Percentiles rank a stretch among this genome's conserved stretches.
Conservation (phyloP, 2,797 vertebrate genomes). For the Fistularia commersonii region DNA sequence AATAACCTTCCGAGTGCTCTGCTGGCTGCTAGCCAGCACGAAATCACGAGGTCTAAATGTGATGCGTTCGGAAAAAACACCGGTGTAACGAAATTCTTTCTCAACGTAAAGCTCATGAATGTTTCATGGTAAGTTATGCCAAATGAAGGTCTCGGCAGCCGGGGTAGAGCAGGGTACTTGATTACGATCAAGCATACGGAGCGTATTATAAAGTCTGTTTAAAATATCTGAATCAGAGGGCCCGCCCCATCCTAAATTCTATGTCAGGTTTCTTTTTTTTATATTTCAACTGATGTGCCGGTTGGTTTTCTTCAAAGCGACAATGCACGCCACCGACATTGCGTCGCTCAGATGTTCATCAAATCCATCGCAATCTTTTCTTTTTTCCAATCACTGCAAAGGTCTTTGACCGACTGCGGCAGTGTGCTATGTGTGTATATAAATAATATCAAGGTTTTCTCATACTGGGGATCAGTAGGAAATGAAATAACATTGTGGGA, state of each 20-base stretch:
- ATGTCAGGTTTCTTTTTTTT: conserved; percentile 17
- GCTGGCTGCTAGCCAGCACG: not conserved
- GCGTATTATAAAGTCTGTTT: conserved; percentile 32
- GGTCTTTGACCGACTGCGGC: conserved; percentile 6
- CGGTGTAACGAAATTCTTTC: conserved; percentile 20
- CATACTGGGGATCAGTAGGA: conserved; percentile 21
- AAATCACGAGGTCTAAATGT: conserved; percentile 16
- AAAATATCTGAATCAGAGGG: conserved; percentile 38
- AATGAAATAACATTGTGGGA: conserved; percentile 1
- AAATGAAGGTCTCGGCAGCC: conserved; percentile 37
- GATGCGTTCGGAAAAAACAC: conserved; percentile 8
- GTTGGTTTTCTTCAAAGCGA: no score
- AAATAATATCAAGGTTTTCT: conserved; percentile 14
- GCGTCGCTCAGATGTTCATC: conserved; percentile 34
- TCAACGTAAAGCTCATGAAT: conserved; percentile 45
- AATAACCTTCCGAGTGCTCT: not conserved
- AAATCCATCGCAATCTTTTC: conserved; percentile 24
- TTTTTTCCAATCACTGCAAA: conserved; percentile 31
- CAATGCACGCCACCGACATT: not conserved
- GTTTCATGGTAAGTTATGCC: conserved; percentile 39
- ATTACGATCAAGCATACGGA: conserved; percentile 37
- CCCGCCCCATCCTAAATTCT: conserved; percentile 28
- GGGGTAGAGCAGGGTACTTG: conserved; percentile 22
- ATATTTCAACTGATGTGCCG: conserved; percentile 41
- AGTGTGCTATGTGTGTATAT: not conserved